Evolutionary conservation across 2,888 invertebrate genomes (phyloP).

Genomic region (Melinopterus prodromus): DNA sequence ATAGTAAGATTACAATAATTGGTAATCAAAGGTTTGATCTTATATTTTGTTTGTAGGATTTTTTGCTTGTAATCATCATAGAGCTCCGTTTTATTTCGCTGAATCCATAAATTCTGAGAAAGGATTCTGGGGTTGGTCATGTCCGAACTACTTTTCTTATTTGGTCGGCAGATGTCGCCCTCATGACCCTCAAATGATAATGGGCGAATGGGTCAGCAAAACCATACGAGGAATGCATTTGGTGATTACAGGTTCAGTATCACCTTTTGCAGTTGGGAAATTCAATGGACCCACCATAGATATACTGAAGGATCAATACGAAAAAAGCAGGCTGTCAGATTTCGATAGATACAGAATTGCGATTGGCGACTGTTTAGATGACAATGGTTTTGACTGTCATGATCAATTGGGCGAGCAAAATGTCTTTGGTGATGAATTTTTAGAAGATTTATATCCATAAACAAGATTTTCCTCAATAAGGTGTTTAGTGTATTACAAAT

Average conservation of each 20-base stretch:
- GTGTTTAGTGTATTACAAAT: not conserved
- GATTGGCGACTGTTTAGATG: conserved; percentile 46
- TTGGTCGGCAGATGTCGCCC: conserved; percentile 68
- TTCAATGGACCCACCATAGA: conserved; percentile 61
- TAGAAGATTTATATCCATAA: conserved; percentile 22
- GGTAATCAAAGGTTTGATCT: too few relatives aligned
- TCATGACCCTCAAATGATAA: conserved; percentile 60
- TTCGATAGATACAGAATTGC: conserved; percentile 45
- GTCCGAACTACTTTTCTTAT: conserved; percentile 66
- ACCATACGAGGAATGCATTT: conserved; percentile 64
- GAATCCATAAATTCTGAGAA: conserved; percentile 69
- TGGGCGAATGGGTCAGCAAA: conserved; percentile 62
- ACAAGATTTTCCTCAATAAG: not conserved
- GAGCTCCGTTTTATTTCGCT: conserved; percentile 70
- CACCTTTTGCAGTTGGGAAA: conserved; percentile 69
- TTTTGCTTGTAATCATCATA: conserved; percentile 71
- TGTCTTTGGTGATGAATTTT: conserved; percentile 27
- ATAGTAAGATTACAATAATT: conserved; percentile 51
- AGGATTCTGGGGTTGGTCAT: conserved; percentile 75
- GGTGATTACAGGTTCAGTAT: conserved; percentile 64
- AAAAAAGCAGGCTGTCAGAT: conserved; percentile 45
- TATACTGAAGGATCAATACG: conserved; percentile 43
- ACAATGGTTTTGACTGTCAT: conserved; percentile 44
- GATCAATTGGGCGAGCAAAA: not conserved
- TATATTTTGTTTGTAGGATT: conserved; percentile 58